Evolutionary conservation across 2,888 invertebrate genomes (phyloP).

Genomic region (Atethmia centrago): DNA sequence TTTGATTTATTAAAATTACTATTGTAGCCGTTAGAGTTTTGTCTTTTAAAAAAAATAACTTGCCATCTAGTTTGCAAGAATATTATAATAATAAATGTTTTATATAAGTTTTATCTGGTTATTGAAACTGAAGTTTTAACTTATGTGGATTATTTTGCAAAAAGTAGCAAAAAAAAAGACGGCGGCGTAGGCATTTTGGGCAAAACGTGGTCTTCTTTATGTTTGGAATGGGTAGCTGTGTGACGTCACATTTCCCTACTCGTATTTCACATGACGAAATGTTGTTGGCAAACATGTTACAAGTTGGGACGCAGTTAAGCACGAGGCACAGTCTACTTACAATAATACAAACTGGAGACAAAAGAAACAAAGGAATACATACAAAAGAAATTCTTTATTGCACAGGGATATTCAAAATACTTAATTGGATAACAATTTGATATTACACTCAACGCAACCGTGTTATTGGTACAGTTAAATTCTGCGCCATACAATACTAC

Average conservation of each 20-base stretch:
- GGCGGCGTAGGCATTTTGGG: neutral
- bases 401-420: slow-evolving; percentile 86
- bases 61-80: too few relatives aligned
- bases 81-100: slow-evolving; percentile 57
- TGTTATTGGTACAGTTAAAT: slow-evolving; percentile 64
- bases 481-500: slow-evolving; percentile 31
- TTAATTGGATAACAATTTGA: slow-evolving; percentile 79
- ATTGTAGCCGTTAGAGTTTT: too few relatives aligned
- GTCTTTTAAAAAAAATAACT: too few relatives aligned
- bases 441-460: slow-evolving; percentile 63
- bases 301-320: neutral
- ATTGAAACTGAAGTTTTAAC: neutral
- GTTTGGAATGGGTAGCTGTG: neutral
- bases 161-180: too few relatives aligned
- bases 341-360: neutral
- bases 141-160: neutral
- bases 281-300: neutral
- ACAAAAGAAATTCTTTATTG: slow-evolving; percentile 85
- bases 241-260: neutral
- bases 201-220: too few relatives aligned
- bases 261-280: neutral
- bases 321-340: too few relatives aligned
- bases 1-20: too few relatives aligned
- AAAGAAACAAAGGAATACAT: slow-evolving; percentile 66
- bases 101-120: slow-evolving; percentile 3